Percentiles rank a stretch among this genome's conserved stretches.
phyloP scores from a whole-genome alignment of 2,888 invertebrate species.

The Megastigmus dorsalis region DNA sequence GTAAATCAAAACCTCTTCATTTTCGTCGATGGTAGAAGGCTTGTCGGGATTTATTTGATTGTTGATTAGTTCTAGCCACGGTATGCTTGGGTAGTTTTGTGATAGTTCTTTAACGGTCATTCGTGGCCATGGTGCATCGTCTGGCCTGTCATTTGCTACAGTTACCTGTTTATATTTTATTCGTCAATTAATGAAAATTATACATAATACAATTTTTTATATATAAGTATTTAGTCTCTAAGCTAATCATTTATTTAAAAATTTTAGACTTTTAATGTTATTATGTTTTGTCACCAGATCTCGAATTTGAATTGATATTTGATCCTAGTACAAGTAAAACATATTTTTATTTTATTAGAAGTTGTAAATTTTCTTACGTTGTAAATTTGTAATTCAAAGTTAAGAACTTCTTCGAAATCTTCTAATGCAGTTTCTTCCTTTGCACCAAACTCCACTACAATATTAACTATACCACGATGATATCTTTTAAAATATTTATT shows the following conservation, averaged over 20 bases:
- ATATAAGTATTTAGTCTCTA: no score
- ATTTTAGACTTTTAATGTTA: no score
- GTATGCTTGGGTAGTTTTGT: slow-evolving; percentile 82
- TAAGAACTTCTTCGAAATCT: slow-evolving; percentile 84
- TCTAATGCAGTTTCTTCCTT: slow-evolving; percentile 76
- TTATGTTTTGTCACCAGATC: slow-evolving; percentile 71
- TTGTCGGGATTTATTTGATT: slow-evolving; percentile 80
- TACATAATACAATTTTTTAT: no score
- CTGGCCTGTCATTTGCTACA: no score
- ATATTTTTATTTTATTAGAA: background rate
- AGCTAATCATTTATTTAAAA: no score
- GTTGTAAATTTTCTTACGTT: slow-evolving; percentile 80
- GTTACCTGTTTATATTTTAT: no score
- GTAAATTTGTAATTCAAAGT: slow-evolving; percentile 90
- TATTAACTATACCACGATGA: slow-evolving; percentile 88
- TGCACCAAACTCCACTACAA: slow-evolving; percentile 89
- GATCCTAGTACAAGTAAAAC: background rate
- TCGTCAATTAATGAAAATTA: no score
- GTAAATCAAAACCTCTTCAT: slow-evolving; percentile 87
- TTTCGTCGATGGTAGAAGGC: slow-evolving; percentile 78
- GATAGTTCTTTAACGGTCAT: slow-evolving; percentile 86
- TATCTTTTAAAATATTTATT: slow-evolving; percentile 88
- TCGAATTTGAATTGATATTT: slow-evolving; percentile 84
- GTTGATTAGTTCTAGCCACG: slow-evolving; percentile 90
- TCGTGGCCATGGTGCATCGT: slow-evolving; percentile 89